Conservation (phyloP, 2,113 vertebrate genomes). For the Notechis scutatus region DNA sequence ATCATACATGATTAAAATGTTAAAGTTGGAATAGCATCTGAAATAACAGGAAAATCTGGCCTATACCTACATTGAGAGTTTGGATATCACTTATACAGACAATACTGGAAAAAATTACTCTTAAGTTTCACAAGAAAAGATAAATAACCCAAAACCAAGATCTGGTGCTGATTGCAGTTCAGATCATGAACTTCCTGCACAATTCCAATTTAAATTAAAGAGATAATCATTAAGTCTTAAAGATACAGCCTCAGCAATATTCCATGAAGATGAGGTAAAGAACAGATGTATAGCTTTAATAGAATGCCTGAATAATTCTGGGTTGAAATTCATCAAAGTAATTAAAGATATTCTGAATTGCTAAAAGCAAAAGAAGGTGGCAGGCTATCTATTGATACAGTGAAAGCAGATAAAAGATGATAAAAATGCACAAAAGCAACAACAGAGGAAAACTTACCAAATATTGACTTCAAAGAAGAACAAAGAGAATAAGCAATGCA, state of each 20-base stretch:
- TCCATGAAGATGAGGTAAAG: not conserved
- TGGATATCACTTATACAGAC: not conserved
- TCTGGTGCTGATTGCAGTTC: not conserved
- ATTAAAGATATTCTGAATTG: not conserved
- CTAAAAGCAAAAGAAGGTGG: not conserved
- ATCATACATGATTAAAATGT: not conserved
- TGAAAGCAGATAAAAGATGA: not conserved
- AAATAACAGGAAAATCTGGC: not conserved
- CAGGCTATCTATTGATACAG: not conserved
- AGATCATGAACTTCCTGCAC: not conserved
- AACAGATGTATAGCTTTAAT: not conserved
- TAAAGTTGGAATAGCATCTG: not conserved
- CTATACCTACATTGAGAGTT: not conserved
- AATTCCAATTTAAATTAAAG: not conserved
- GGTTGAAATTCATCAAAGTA: not conserved
- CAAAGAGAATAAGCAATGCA: not conserved
- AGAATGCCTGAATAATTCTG: not conserved
- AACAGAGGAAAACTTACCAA: not conserved
- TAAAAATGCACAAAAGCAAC: not conserved
- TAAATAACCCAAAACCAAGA: not conserved
- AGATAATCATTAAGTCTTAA: not conserved
- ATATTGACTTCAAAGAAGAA: not conserved
- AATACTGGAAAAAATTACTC: not conserved
- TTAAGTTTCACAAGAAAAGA: not conserved
- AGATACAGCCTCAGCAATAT: not conserved